Evolutionary conservation across 2,888 invertebrate species (phyloP), one percentile per base, ranked within the genome.

Genomic region (Hirtodrosophila histrioides): DNA sequence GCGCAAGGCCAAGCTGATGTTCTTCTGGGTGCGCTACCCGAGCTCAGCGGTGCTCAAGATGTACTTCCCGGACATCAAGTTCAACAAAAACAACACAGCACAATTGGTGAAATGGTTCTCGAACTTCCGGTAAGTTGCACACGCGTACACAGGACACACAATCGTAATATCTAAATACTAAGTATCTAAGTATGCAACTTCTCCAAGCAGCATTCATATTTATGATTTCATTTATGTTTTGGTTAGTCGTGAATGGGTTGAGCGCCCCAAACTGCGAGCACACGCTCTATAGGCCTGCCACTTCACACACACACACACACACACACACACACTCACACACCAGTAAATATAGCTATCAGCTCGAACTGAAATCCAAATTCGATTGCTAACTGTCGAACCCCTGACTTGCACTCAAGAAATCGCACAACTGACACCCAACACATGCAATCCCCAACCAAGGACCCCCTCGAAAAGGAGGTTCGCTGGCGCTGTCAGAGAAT

Each of bases 21-120:
- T 99, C 96, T 99, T 99, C 96, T 99, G 98, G 97, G 98, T 98
- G 89, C 95, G 99, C 89, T 99, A 99, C 93, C 99, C 99, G 69
- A 98, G 98, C 92, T 99, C 99, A 71, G 97, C 98, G 90, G 97
- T 99, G 86, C 96, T 99, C 92, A 99, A 99, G 94, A 98, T 98
- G 95, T 99, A 98, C 95, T 99, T 99, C 94, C 99, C 99, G 40
- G 99, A 99, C 94, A 99, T 99, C 93, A 98, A 98, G 92, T 99
- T 99, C 95, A 99, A 99, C 95, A 99, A 99, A 94, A 99, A 99
- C 94, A 99, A 99, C 94, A 99, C 99, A 83, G 99, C 99, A 91
- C 99, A 99, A 94, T 96, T 99, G 92, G 99, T 99, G 94, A 99
- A 99, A 93, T 99, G 99, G 99, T 99, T 99, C 95, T 99, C 99